Base-by-base conservation (phyloP, 2,888 invertebrate species). In the Neoitamus cyanurus region DNA sequence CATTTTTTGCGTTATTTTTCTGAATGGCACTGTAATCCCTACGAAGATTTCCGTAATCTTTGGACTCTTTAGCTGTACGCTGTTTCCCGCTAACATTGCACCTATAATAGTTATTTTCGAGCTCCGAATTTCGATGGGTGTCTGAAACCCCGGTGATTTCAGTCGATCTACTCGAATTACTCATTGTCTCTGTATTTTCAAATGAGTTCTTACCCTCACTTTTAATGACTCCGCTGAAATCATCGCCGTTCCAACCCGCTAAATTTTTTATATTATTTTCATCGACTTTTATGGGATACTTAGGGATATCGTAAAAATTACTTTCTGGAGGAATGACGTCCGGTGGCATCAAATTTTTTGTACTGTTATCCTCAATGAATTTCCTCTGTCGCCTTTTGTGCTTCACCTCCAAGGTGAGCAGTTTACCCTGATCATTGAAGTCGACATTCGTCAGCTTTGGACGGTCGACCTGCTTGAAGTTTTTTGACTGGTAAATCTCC, bases 351-450 rank as follows among this genome's bases (percentile, higher is more conserved):
- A 89, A 88, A 87, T 90, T 92, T 86, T 92, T 89, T 83, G 25
- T 80, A 36, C 34, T 84, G 6, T 88, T 87, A 75, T 87, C 87
- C 31, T 84, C 73, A 20, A 86, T 86, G 5, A 85, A 87, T 31
- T 88, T 88, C 1, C 96, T 92, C 89, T 96, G 96, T 58, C 96
- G 92, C 85, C 94, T 95, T 1, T 94, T 94, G 88, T 96, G 96
- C 85, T 95, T 93, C 11, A 94, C 93, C 88, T 96, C 96, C 78
- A 96, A 91, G 0, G 96, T 95, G 28, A 96, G 89, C 80, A 95
- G 91, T 68, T 94, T 92, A 0, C 95, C 95, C 58, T 91, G 90
- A 36, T 91, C 90, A 13, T 85, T 78, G 85, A 87, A 88, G 86
- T 87, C 88, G 70, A 88, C 87, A 58, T 86, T 87, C 2, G 85